Percentiles rank a stretch among this genome's conserved stretches.
phyloP scores from a whole-genome alignment of 2,797 vertebrate genomes.

The Chaetodon trifasciatus region DNA sequence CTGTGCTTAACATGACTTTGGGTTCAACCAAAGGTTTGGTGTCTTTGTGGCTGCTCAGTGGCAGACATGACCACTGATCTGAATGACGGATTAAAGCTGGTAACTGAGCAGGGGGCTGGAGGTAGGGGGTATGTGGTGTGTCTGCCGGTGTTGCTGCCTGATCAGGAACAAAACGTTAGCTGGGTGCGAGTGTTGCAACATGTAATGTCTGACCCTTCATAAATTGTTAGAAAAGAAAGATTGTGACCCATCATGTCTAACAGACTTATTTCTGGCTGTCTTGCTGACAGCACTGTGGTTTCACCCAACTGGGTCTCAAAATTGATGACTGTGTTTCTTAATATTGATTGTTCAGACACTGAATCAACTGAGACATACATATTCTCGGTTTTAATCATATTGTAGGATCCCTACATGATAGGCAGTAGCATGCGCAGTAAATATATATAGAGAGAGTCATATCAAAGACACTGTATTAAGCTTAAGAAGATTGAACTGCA shows the following conservation, averaged over 20 bases:
- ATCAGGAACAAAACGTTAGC: conserved; percentile 38
- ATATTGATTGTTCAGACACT: neutral
- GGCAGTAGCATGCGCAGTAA: conserved; percentile 14
- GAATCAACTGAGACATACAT: conserved; percentile 7
- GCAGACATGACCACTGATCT: conserved; percentile 79
- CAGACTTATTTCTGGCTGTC: neutral
- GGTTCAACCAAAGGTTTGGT: conserved; percentile 55
- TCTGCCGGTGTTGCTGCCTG: conserved; percentile 14
- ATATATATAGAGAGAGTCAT: conserved; percentile 33
- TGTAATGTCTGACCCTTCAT: neutral
- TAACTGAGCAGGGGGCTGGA: conserved; percentile 61
- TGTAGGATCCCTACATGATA: conserved; percentile 20
- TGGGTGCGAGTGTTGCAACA: conserved; percentile 11
- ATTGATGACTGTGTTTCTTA: neutral
- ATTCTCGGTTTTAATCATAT: conserved; percentile 18
- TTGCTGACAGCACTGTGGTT: neutral
- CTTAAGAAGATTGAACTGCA: conserved; percentile 23
- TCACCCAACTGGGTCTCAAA: conserved; percentile 9
- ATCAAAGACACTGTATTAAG: conserved; percentile 30
- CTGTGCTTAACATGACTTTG: conserved; percentile 75
- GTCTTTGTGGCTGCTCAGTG: conserved; percentile 77
- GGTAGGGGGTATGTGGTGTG: conserved; percentile 31
- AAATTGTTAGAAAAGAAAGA: neutral
- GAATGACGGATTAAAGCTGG: conserved; percentile 87
- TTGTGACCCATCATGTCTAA: neutral